Evolutionary conservation across 2,888 invertebrate species (phyloP).

Genomic region (Phortica magna): DNA sequence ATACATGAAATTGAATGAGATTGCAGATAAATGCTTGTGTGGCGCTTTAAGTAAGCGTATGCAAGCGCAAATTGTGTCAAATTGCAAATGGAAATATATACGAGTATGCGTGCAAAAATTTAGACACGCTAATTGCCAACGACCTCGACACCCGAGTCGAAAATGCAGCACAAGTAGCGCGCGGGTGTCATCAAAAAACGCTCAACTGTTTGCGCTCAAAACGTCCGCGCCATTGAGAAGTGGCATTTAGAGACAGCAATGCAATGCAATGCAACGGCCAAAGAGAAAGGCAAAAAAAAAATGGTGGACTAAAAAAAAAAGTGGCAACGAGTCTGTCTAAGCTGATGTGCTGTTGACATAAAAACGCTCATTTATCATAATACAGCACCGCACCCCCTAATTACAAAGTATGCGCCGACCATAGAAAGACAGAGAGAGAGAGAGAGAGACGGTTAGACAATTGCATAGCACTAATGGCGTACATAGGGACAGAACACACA

Average conservation of each 20-base stretch:
- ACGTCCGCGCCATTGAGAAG: neutral
- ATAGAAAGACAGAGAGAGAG: constrained; percentile 15
- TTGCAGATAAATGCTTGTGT: constrained; percentile 18
- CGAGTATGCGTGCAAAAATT: neutral
- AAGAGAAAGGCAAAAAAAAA: neutral
- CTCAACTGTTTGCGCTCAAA: constrained; percentile 21
- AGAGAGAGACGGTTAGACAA: neutral
- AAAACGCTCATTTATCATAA: constrained; percentile 67
- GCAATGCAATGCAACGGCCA: constrained; percentile 55
- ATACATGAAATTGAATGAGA: neutral
- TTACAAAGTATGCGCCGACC: constrained; percentile 47
- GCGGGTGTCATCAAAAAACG: constrained; percentile 9
- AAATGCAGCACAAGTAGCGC: neutral
- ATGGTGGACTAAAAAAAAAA: neutral
- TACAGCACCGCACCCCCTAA: constrained; percentile 48
- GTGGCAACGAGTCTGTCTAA: neutral
- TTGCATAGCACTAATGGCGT: constrained; percentile 16
- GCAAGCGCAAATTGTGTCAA: neutral
- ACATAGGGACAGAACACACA: constrained; percentile 51
- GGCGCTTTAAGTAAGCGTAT: constrained; percentile 40
- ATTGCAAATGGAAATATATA: neutral
- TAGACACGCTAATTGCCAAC: constrained; percentile 5
- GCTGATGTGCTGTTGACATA: constrained; percentile 51
- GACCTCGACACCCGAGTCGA: neutral
- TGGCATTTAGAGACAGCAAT: constrained; percentile 10